Evolutionary conservation across 2,888 invertebrate genomes (phyloP), one percentile per base, ranked within the genome.

Genomic region (Oxytorus armatus): DNA sequence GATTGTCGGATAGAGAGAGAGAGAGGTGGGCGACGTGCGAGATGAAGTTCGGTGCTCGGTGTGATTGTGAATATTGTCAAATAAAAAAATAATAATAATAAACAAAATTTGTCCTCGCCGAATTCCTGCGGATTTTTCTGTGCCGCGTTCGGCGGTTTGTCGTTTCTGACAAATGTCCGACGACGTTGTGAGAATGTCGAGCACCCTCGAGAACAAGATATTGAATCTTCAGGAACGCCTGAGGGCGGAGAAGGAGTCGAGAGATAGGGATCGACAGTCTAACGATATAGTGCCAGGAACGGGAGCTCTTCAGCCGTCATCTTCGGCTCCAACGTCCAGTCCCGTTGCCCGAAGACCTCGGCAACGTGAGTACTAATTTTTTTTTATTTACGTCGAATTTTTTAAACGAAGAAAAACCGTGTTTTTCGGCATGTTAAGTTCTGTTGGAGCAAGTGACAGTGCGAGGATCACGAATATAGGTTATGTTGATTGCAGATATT

Each of bases 221-320:
- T 95, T 96, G 93, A 96, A 95, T 90, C 94, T 98, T 92, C 95
- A 97, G 92, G 96, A 96, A 91, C 94, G 96, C 89, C 93, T 97
- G 87, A 95, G 95, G 92, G 95, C 94, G 91, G 95, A 94, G 93
- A 95, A 94, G 93, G 95, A 94, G 92, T 93, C 93, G 87, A 91
- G 92, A 91, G 94, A 93, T 90, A 92, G 93, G 91, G 94, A 94
- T 92, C 93, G 93, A 91, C 93, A 93, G 92, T 92, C 93, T 92
- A 92, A 89, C 88, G 91, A 91, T 87, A 86, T 91, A 88, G 89
- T 88, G 83, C 85, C 89, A 87, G 90, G 85, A 87, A 87, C 87
- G 73, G 82, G 59, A 23, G 80, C 92, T 92, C 92, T 92, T 89
- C 90, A 90, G 87, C 88, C 89, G 89, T 89, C 90, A 87, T 87